Conservation (phyloP, 2,113 vertebrate genomes). For the Limnothrissa miodon region DNA sequence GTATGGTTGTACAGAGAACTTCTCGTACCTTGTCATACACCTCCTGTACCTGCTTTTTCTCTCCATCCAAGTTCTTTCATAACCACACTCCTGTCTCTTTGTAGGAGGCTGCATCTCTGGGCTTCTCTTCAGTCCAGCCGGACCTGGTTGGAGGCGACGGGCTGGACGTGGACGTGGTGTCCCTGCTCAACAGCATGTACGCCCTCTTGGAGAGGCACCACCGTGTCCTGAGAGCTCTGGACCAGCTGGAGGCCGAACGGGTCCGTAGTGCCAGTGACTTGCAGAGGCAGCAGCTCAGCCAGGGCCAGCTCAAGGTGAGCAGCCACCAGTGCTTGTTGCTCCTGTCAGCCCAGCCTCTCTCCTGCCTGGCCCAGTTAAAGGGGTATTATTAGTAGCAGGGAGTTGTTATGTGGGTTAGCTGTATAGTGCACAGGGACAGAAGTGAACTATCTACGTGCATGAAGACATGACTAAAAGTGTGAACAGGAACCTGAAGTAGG, state of each 20-base stretch:
- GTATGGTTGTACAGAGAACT: too few relatives aligned
- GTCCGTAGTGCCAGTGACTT: constrained; percentile 83
- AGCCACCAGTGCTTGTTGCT: too few relatives aligned
- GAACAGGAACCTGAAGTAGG: neutral
- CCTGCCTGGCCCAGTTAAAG: neutral
- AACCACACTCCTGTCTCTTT: neutral
- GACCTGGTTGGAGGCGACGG: constrained; percentile 65
- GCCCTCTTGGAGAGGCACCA: constrained; percentile 86
- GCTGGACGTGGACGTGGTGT: constrained; percentile 78
- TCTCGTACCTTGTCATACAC: too few relatives aligned
- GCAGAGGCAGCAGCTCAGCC: constrained; percentile 83
- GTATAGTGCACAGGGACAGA: neutral
- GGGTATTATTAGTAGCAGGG: neutral
- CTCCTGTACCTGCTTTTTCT: too few relatives aligned
- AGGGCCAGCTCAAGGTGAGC: constrained; percentile 72
- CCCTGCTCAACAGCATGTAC: constrained; percentile 85
- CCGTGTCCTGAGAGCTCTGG: constrained; percentile 79
- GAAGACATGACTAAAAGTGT: neutral
- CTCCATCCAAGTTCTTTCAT: neutral
- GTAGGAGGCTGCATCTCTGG: constrained; percentile 85
- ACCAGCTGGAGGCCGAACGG: constrained; percentile 87
- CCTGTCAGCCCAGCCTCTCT: too few relatives aligned
- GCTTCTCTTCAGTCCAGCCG: constrained; percentile 81
- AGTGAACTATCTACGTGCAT: neutral
- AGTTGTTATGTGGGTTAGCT: constrained; percentile 2